Evolutionary conservation across 2,797 vertebrate species (phyloP).

Genomic region (Hemibagrus guttatus): DNA sequence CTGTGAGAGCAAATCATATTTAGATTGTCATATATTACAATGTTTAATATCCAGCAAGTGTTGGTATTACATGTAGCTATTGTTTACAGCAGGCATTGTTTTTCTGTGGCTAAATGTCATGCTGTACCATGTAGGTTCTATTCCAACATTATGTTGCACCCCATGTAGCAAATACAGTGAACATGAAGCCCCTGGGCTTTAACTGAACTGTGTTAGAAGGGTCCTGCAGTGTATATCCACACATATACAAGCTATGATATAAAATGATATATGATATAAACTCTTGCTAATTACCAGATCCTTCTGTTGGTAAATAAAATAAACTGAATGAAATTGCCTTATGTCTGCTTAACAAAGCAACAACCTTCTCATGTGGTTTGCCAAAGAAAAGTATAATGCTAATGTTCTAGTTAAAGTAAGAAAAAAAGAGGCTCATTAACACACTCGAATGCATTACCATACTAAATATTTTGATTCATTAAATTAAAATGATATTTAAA

Average conservation of each 20-base stretch:
- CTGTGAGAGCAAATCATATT: background rate
- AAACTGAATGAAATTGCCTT: background rate
- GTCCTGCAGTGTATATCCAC: background rate
- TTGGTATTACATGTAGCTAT: background rate
- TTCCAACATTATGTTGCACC: background rate
- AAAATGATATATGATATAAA: background rate
- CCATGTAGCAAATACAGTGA: background rate
- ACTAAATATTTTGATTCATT: background rate
- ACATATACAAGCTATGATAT: background rate
- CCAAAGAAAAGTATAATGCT: background rate
- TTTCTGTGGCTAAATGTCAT: background rate
- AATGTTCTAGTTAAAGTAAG: background rate
- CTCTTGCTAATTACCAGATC: background rate
- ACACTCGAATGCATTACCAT: background rate
- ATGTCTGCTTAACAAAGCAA: background rate
- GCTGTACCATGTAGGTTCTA: background rate
- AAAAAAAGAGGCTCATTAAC: background rate
- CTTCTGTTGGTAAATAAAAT: background rate
- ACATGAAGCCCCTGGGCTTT: background rate
- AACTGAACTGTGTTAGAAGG: background rate
- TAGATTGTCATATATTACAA: background rate
- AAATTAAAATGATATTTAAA: background rate
- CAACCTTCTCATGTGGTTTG: background rate
- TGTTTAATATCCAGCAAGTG: background rate
- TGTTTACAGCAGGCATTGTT: background rate